Percentiles rank a stretch among this genome's conserved stretches.
Evolutionary conservation across 2,797 vertebrate species (phyloP).

Genomic region (Chiloscyllium punctatum): DNA sequence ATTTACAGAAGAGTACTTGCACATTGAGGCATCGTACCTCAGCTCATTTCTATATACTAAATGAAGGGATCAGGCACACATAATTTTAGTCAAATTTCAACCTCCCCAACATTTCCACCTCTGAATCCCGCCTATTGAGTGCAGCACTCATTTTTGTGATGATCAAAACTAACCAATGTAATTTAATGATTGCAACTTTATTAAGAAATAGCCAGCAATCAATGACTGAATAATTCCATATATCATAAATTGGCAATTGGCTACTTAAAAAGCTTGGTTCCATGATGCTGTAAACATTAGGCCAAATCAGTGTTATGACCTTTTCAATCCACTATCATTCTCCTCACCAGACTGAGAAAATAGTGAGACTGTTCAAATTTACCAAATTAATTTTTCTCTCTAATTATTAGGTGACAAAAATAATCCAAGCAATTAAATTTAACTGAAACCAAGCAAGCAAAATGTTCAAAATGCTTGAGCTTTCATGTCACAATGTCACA

Average conservation of each 20-base stretch:
- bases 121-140: neutral
- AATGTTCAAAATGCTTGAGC: neutral
- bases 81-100: neutral
- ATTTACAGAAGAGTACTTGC: neutral
- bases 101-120: neutral
- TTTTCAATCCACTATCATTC: neutral
- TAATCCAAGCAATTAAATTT: neutral
- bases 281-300: slow-evolving; percentile 13
- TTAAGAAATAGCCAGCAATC: neutral
- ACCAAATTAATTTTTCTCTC: neutral
- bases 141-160: neutral
- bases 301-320: neutral
- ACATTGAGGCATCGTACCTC: neutral
- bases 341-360: neutral
- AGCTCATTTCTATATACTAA: neutral
- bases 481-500: neutral
- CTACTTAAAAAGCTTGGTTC: neutral
- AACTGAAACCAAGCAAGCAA: neutral
- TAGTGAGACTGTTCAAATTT: neutral
- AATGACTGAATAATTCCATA: neutral
- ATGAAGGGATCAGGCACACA: too few relatives aligned
- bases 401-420: neutral
- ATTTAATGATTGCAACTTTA: neutral
- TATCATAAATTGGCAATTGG: neutral
- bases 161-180: neutral